These are phyloP conservation scores for Rhabditophanes sp. DNA, from an alignment of 2,888 invertebrate genomes.

Conservation along the genomic window DNA sequence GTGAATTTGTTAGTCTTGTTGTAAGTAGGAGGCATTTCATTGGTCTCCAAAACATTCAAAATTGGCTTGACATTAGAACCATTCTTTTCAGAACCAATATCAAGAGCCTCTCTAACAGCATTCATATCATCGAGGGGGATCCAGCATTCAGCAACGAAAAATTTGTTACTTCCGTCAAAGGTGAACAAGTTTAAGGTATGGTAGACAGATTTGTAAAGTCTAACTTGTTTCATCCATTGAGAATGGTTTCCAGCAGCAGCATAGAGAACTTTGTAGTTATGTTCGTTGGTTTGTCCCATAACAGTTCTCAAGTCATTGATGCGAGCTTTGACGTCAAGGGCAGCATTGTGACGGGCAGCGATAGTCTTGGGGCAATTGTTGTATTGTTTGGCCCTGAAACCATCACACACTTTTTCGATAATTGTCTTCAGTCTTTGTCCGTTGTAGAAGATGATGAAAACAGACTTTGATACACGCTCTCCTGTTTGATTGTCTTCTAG, in stretches of 20 bases:
- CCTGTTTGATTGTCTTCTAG: constrained; percentile 85
- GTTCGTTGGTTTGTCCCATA: constrained; percentile 37
- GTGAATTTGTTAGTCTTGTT: constrained; percentile 93
- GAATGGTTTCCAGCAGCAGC: constrained; percentile 94
- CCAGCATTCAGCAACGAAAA: constrained; percentile 96
- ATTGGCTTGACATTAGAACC: constrained; percentile 64
- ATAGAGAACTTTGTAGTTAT: constrained; percentile 53
- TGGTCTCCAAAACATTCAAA: constrained; percentile 79
- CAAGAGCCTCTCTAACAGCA: constrained; percentile 73
- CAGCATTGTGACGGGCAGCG: constrained; percentile 57
- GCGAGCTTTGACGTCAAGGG: constrained; percentile 57
- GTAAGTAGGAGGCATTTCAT: constrained; percentile 71
- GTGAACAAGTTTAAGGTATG: constrained; percentile 93
- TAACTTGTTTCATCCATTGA: constrained; percentile 86
- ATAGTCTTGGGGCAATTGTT: constrained; percentile 94
- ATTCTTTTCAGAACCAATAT: constrained; percentile 67
- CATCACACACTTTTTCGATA: constrained; percentile 61
- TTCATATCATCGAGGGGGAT: constrained; percentile 72
- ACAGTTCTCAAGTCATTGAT: constrained; percentile 81
- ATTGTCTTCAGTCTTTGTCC: constrained; percentile 88
- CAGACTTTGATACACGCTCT: constrained; percentile 83
- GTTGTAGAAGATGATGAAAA: constrained; percentile 63
- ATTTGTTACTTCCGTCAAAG: constrained; percentile 96
- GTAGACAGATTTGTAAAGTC: constrained; percentile 96
- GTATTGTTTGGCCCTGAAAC: constrained; percentile 66